Evolutionary conservation across 2,113 vertebrate species (phyloP).

Genomic region (Hirundichthys speculiger): DNA sequence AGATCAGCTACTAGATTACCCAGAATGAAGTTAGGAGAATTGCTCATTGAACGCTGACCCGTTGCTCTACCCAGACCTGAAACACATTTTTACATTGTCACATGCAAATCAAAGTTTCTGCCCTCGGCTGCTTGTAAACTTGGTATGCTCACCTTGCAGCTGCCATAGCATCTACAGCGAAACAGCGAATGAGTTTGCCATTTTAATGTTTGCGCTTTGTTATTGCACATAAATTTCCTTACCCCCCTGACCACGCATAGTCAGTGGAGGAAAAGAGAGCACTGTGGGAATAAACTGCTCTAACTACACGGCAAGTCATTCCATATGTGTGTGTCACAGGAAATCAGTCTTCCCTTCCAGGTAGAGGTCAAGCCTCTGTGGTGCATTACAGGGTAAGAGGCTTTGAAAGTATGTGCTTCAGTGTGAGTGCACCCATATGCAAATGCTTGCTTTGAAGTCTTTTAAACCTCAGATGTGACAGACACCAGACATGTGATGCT

Average conservation of each 20-base stretch:
- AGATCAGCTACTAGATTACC: conserved; percentile 27
- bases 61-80: conserved; percentile 28
- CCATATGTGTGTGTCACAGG: conserved; percentile 10
- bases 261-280: conserved; percentile 1
- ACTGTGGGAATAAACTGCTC: conserved; percentile 32
- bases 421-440: not conserved
- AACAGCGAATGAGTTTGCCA: conserved; percentile 37
- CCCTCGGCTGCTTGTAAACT: conserved; percentile 8
- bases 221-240: conserved; percentile 36
- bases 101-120: conserved; percentile 12
- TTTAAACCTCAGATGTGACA: no score
- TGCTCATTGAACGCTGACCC: conserved; percentile 31
- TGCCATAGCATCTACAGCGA: conserved; percentile 21
- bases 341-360: conserved; percentile 8
- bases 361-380: conserved; percentile 18
- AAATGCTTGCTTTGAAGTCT: conserved; percentile 6
- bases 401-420: not conserved
- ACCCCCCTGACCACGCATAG: conserved; percentile 11
- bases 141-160: conserved; percentile 17
- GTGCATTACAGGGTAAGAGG: conserved; percentile 1
- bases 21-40: conserved; percentile 17
- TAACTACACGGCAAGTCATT: conserved; percentile 18
- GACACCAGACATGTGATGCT: no score
- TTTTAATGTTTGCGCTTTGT: conserved; percentile 24
- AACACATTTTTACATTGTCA: conserved; percentile 31